Evolutionary conservation across 2,113 vertebrate genomes (phyloP).

Genomic region (Tautogolabrus adspersus): DNA sequence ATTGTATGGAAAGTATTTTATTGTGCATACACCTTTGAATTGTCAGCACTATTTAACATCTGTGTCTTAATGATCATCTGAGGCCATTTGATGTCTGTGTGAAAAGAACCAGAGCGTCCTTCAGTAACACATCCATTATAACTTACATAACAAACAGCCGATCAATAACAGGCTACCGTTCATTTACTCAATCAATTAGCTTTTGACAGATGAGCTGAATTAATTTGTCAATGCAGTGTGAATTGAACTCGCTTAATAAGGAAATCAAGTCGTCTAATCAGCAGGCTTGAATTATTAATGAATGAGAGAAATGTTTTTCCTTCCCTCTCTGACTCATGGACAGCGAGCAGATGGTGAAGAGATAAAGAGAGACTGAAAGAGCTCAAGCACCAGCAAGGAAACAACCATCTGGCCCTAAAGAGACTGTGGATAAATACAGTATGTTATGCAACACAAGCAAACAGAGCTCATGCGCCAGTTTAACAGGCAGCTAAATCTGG

Average conservation of each 20-base stretch:
- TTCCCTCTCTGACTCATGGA: slow-evolving; percentile 32
- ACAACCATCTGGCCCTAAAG: slow-evolving; percentile 32
- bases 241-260: slow-evolving; percentile 50
- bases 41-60: neutral
- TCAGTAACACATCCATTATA: slow-evolving; percentile 37
- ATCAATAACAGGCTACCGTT: slow-evolving; percentile 59
- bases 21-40: neutral
- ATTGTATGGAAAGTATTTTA: no score
- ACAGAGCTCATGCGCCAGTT: slow-evolving; percentile 19
- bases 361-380: slow-evolving; percentile 27
- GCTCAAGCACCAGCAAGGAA: slow-evolving; percentile 43
- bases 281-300: slow-evolving; percentile 70
- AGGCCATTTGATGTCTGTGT: slow-evolving; percentile 3
- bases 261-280: slow-evolving; percentile 66
- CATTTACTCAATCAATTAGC: slow-evolving; percentile 66
- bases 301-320: slow-evolving; percentile 36
- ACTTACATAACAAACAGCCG: slow-evolving; percentile 53
- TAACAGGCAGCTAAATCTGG: slow-evolving; percentile 41
- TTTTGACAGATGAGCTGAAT: slow-evolving; percentile 65
- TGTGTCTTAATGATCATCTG: neutral
- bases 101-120: slow-evolving; percentile 1
- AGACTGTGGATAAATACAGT: slow-evolving; percentile 36
- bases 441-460: slow-evolving; percentile 41
- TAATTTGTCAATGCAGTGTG: slow-evolving; percentile 48
- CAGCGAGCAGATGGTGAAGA: slow-evolving; percentile 24